A percentile compares a stretch with the other conserved stretches of the same genome.
Evolutionary conservation across 2,797 vertebrate species (phyloP).

Genomic region (Leptatherina wallacei): DNA sequence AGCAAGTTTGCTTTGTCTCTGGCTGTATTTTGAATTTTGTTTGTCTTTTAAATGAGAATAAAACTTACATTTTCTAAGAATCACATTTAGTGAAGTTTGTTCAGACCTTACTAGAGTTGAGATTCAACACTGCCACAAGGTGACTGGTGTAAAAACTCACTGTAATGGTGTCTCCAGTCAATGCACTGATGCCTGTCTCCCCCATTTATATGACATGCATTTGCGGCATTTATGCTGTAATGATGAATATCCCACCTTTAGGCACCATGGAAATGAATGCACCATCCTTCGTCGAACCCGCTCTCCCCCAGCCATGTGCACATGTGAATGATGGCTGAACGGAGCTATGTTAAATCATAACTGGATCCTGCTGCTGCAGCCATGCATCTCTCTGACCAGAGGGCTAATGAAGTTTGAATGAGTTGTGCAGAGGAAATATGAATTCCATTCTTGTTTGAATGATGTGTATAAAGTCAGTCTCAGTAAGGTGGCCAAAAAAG

Average conservation of each 20-base stretch:
- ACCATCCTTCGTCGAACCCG: conserved; percentile 34
- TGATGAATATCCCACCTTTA: conserved; percentile 56
- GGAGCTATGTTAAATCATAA: conserved; percentile 54
- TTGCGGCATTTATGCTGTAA: conserved; percentile 10
- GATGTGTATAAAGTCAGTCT: conserved; percentile 21
- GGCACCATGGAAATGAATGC: conserved; percentile 21
- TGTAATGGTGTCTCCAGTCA: not conserved
- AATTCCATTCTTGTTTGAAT: conserved; percentile 31
- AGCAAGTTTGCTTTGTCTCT: conserved; percentile 19
- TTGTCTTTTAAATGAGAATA: too few species aligned
- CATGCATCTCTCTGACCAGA: conserved; percentile 38
- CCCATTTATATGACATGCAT: conserved; percentile 19
- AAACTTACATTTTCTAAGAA: not conserved
- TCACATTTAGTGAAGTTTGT: not conserved
- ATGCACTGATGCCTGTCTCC: not conserved
- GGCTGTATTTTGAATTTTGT: conserved; percentile 21
- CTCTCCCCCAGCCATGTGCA: conserved; percentile 9
- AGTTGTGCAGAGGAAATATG: conserved; percentile 40
- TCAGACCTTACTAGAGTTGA: not conserved
- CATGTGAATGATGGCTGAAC: conserved; percentile 55
- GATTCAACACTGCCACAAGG: not conserved
- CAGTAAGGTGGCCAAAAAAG: not conserved
- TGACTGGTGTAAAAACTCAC: not conserved
- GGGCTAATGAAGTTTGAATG: conserved; percentile 63
- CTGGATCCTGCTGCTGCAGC: conserved; percentile 45